Percentiles rank a stretch among this genome's conserved stretches.
phyloP scores from a whole-genome alignment of 2,797 vertebrate species.

The Spea hammondii region DNA sequence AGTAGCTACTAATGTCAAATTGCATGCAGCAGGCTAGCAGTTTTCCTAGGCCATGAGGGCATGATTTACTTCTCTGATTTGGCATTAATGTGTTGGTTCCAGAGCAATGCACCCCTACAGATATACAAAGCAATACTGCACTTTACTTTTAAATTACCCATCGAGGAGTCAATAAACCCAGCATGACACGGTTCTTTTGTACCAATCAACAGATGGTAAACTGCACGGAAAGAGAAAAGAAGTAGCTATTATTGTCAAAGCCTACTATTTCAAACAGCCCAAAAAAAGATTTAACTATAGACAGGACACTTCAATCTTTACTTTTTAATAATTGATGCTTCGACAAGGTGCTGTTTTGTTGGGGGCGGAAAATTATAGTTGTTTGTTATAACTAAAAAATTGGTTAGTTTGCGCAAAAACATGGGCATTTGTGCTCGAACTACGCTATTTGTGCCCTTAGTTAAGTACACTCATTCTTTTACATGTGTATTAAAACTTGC shows the following conservation, averaged over 20 bases:
- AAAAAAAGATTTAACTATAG: constrained; percentile 37
- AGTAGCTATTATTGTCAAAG: constrained; percentile 51
- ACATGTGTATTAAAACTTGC: no score
- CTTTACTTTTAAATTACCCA: constrained; percentile 54
- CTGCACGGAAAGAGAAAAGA: constrained; percentile 41
- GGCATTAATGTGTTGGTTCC: constrained; percentile 18
- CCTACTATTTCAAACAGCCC: constrained; percentile 44
- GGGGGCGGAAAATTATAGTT: constrained; percentile 10
- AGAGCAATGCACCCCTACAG: constrained; percentile 36
- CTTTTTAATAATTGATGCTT: constrained; percentile 37
- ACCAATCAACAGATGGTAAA: constrained; percentile 53
- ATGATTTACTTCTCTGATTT: constrained; percentile 52
- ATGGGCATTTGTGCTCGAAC: neutral
- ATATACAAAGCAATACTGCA: constrained; percentile 51
- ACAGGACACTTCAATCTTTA: constrained; percentile 18
- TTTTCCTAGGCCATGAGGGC: constrained; percentile 44
- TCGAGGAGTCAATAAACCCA: constrained; percentile 52
- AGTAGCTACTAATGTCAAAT: constrained; percentile 48
- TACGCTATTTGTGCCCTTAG: no score
- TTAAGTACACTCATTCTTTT: no score
- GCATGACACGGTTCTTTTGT: constrained; percentile 46
- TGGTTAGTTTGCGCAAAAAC: constrained; percentile 35
- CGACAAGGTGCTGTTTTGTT: constrained; percentile 39
- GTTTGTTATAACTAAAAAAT: constrained; percentile 47
- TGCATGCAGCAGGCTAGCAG: constrained; percentile 53